These are phyloP conservation scores for Ammodramus savannarum DNA, from an alignment of 2,113 vertebrate genomes.

Conservation along the genomic window DNA sequence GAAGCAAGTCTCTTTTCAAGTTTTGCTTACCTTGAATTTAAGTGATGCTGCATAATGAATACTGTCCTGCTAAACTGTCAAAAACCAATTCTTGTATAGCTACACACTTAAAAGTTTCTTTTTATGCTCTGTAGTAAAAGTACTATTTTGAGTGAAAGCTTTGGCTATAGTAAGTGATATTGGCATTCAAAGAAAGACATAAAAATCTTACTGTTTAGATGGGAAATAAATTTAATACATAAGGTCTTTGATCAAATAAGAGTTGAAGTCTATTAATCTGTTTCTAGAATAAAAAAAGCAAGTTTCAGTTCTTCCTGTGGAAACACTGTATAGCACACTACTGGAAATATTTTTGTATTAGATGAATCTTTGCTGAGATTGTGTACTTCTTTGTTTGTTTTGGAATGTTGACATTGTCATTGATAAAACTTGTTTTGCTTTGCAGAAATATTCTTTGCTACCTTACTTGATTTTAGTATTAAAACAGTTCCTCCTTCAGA, in stretches of 20 bases:
- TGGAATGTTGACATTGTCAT: neutral
- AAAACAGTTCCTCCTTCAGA: constrained; percentile 97
- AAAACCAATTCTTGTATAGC: neutral
- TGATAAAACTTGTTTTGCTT: constrained; percentile 27
- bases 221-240: neutral
- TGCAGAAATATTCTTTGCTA: constrained; percentile 93
- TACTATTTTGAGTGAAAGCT: neutral
- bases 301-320: neutral
- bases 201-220: neutral
- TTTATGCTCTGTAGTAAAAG: neutral
- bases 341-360: neutral
- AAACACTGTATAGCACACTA: neutral
- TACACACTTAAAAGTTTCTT: neutral
- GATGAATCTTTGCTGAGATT: neutral
- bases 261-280: neutral
- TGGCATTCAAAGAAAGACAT: neutral
- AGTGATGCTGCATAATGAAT: neutral
- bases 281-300: neutral
- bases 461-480: constrained; percentile 97
- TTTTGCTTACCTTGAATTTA: neutral
- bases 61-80: neutral
- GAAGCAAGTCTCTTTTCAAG: neutral
- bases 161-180: neutral
- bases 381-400: neutral
- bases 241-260: neutral